Evolutionary conservation across 2,888 invertebrate species (phyloP).

Genomic region (Pseudococcus viburni): DNA sequence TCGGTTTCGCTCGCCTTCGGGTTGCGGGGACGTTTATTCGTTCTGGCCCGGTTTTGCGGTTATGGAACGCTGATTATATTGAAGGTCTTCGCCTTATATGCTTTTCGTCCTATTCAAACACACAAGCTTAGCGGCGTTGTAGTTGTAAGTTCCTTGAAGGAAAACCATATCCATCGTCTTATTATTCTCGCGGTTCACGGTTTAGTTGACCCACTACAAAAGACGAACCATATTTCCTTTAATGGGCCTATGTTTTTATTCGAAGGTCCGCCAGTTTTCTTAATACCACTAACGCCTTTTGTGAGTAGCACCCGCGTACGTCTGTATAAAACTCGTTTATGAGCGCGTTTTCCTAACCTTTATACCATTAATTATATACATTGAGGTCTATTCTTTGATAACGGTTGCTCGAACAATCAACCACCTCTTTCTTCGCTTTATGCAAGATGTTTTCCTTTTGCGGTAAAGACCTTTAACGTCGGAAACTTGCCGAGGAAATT

Average conservation of each 20-base stretch:
- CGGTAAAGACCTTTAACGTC: slow-evolving; percentile 44
- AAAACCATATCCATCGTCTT: slow-evolving; percentile 65
- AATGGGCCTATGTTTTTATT: slow-evolving; percentile 41
- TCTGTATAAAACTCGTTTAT: slow-evolving; percentile 45
- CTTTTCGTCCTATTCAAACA: slow-evolving; percentile 63
- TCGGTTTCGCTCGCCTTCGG: slow-evolving; percentile 48
- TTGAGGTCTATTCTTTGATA: slow-evolving; percentile 53
- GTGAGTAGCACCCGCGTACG: slow-evolving; percentile 41
- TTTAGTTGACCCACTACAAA: slow-evolving; percentile 64
- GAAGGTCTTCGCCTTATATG: slow-evolving; percentile 65
- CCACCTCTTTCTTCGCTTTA: slow-evolving; percentile 47
- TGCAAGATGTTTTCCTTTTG: slow-evolving; percentile 23
- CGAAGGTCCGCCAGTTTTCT: slow-evolving; percentile 50
- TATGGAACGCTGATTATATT: slow-evolving; percentile 66
- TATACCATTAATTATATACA: slow-evolving; percentile 53
- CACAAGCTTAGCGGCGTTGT: slow-evolving; percentile 56
- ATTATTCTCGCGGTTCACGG: slow-evolving; percentile 65
- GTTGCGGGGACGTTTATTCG: slow-evolving; percentile 62
- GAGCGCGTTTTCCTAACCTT: slow-evolving; percentile 40
- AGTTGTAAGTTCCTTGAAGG: slow-evolving; percentile 52
- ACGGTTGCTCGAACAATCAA: slow-evolving; percentile 31
- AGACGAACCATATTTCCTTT: slow-evolving; percentile 54
- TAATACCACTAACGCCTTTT: slow-evolving; percentile 51
- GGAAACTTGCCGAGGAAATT: slow-evolving; percentile 28
- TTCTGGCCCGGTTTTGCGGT: slow-evolving; percentile 67